Evolutionary conservation across 2,797 vertebrate genomes (phyloP), one percentile per base, ranked within the genome.

Genomic region (Toxotes lorentzi): DNA sequence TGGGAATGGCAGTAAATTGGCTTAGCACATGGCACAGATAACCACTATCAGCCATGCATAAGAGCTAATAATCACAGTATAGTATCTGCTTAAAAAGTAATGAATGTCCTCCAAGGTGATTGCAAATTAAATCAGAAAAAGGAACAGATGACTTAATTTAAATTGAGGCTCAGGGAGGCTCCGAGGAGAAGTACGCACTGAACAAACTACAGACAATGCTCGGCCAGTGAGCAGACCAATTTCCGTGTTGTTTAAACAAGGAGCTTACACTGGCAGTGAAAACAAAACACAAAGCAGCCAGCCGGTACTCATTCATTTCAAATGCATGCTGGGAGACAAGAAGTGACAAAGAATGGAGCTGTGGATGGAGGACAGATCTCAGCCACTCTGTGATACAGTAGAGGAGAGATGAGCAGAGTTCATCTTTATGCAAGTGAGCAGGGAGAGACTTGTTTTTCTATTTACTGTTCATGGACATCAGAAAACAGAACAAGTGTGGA

Each of bases 191-290:
- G 83, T 70, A 75, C 34, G 7, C 66, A 61, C 71, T 67, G 74
- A 91, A 86, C 79, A 85, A 85, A 88, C 80, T 78, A 70, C 69
- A 89, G 86, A 84, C 65, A 79, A 82, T 65, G 62, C 61, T 76
- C 72, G 10, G 66, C 85, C 82, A 78, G 73, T 65, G 76, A 85
- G 69, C 64, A 71, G 59, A 78, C 50, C 77, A 62, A 74, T 83
- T 86, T 87, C 53, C 27, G 43, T 87, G 75, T 80, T 84, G 87
- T 89, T 92, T 79, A 83, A 91, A 90, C 87, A 87, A 74, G 81
- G 63, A 84, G 73, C 85, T 83, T 84, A 85, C 51, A 86, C 79
- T 82, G 76, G 81, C 78, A 79, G 73, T 35, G 83, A 86, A 90
- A 89, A 88, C 72, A 73, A 89, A 84, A 85, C 62, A 74, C 77